These are phyloP conservation scores for Pseudonaja textilis DNA, from an alignment of 2,113 vertebrate genomes.

Conservation along the genomic window DNA sequence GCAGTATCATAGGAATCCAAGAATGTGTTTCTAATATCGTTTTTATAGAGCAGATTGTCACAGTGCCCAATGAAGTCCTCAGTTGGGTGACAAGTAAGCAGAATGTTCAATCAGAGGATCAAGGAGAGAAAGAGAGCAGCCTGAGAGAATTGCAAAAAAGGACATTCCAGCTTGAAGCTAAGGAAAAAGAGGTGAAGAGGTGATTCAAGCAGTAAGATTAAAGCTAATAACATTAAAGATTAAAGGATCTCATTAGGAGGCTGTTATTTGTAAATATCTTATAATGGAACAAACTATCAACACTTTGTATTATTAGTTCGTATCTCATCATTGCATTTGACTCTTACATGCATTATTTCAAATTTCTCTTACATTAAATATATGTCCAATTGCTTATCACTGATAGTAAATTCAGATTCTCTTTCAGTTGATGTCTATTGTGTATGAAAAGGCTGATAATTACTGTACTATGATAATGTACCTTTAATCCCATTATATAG, in stretches of 20 bases:
- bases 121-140: constrained; percentile 33
- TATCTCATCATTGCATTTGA: not conserved
- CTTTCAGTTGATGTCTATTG: too few species aligned
- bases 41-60: constrained; percentile 66
- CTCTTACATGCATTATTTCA: not conserved
- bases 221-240: constrained; percentile 1
- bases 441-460: not conserved
- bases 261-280: not conserved
- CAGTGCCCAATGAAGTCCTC: constrained; percentile 53
- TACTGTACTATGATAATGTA: not conserved
- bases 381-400: not conserved
- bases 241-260: not conserved
- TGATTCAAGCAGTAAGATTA: not conserved
- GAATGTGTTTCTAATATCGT: constrained; percentile 50
- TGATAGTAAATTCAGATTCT: not conserved
- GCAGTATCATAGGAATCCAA: not conserved
- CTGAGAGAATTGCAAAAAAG: constrained; percentile 63
- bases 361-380: not conserved
- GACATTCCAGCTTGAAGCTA: constrained; percentile 61
- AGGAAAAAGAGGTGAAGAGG: constrained; percentile 74
- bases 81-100: constrained; percentile 42
- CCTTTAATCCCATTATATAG: not conserved
- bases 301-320: not conserved
- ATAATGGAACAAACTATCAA: not conserved
- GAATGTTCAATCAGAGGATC: not conserved